Evolutionary conservation across 1,140 invertebrate species (phyloP).

Genomic region (Leguminivora glycinivorella): DNA sequence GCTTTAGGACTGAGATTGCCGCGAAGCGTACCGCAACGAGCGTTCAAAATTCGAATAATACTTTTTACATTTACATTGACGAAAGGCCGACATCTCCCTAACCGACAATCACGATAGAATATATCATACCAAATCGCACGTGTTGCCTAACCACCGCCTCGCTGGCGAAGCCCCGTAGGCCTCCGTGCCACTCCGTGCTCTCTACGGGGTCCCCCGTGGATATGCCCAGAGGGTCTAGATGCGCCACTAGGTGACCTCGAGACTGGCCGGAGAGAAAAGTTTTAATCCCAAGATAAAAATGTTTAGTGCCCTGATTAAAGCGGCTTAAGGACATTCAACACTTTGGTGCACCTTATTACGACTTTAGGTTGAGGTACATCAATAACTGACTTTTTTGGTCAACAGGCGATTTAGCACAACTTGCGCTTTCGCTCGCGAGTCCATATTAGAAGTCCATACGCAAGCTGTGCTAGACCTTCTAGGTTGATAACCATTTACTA

Average conservation of each 20-base stretch:
- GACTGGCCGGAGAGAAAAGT: conserved; percentile 81
- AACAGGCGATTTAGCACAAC: too few species aligned
- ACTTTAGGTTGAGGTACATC: too few species aligned
- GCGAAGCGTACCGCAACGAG: neutral
- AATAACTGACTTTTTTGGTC: too few species aligned
- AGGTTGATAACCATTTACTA: too few species aligned
- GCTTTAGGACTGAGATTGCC: too few species aligned
- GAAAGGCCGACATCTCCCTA: conserved; percentile 15
- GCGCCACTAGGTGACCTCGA: conserved; percentile 96
- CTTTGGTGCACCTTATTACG: too few species aligned
- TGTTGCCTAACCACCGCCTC: conserved; percentile 77
- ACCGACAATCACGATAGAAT: neutral
- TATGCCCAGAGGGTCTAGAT: conserved; percentile 95
- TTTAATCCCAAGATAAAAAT: neutral
- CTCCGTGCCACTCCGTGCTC: conserved; percentile 70
- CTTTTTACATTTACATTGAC: neutral
- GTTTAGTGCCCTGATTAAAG: too few species aligned
- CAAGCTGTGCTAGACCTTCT: too few species aligned
- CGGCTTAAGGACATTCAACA: too few species aligned
- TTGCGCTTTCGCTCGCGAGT: too few species aligned
- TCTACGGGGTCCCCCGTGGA: conserved; percentile 71
- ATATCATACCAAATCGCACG: conserved; percentile 74
- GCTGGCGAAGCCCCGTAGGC: conserved; percentile 70
- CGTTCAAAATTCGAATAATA: neutral
- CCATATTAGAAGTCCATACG: too few species aligned